A percentile compares a stretch with the other conserved stretches of the same genome.
phyloP scores from a whole-genome alignment of 1,140 invertebrate genomes.

The Coptotermes formosanus region DNA sequence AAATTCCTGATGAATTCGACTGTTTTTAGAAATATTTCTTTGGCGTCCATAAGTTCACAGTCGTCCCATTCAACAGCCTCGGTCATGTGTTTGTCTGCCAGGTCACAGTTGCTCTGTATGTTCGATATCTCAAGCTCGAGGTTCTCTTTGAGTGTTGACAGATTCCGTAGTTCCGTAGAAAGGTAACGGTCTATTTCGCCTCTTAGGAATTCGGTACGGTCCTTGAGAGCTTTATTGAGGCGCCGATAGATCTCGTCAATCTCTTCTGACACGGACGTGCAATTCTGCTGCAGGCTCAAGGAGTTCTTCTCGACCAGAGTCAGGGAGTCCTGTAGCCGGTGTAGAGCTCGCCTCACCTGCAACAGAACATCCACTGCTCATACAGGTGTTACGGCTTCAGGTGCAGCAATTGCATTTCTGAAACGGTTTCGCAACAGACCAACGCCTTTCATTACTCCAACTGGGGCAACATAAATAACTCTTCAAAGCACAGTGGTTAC shows the following conservation, averaged over 20 bases:
- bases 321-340: slow-evolving; percentile 81
- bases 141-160: slow-evolving; percentile 87
- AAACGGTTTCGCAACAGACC: no score
- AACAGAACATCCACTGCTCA: slow-evolving; percentile 15
- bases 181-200: slow-evolving; percentile 88
- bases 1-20: slow-evolving; percentile 92
- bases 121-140: slow-evolving; percentile 89
- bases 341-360: slow-evolving; percentile 81
- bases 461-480: no score
- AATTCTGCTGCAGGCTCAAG: slow-evolving; percentile 78
- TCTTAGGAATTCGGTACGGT: slow-evolving; percentile 83
- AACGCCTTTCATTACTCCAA: no score
- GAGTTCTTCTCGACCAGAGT: slow-evolving; percentile 83
- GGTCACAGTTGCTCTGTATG: slow-evolving; percentile 91
- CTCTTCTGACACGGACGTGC: slow-evolving; percentile 82
- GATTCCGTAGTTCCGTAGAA: slow-evolving; percentile 75
- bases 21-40: slow-evolving; percentile 91
- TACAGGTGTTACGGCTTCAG: no score
- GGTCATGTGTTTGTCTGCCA: slow-evolving; percentile 92
- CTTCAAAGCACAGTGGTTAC: no score
- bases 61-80: slow-evolving; percentile 81
- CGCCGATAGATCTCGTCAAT: slow-evolving; percentile 88
- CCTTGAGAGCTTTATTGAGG: slow-evolving; percentile 86
- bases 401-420: no score
- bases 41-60: slow-evolving; percentile 86